These are phyloP conservation scores for Lasiommata megera DNA, from an alignment of 2,888 invertebrate genomes.

Conservation along the genomic window DNA sequence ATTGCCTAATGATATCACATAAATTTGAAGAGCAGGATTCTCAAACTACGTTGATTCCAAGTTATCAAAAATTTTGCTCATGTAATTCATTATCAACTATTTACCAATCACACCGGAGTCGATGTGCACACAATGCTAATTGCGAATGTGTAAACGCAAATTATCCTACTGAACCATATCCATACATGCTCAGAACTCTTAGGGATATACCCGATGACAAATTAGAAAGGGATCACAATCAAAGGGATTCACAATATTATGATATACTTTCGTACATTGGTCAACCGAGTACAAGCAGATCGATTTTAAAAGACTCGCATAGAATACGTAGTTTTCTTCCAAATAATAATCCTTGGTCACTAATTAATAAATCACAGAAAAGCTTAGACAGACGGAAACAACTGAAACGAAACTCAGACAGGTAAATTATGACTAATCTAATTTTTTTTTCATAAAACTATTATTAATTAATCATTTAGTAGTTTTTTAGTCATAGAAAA, in stretches of 20 bases:
- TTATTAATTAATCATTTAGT: conserved; percentile 32
- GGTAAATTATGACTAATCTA: conserved; percentile 36
- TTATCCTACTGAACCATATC: conserved; percentile 30
- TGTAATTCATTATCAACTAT: conserved; percentile 41
- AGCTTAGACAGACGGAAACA: conserved; percentile 33
- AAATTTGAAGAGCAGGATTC: conserved; percentile 23
- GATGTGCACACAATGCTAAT: conserved; percentile 35
- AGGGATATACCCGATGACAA: conserved; percentile 27
- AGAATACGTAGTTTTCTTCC: not conserved
- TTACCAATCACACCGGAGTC: conserved; percentile 33
- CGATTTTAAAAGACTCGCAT: not conserved
- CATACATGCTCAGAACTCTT: conserved; percentile 33
- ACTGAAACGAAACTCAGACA: conserved; percentile 39
- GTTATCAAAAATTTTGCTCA: conserved; percentile 37
- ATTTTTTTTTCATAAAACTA: not conserved
- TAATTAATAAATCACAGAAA: conserved; percentile 1
- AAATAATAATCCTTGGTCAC: not conserved
- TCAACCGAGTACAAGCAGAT: not conserved
- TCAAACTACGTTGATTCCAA: conserved; percentile 19
- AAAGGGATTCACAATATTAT: conserved; percentile 27
- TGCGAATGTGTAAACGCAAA: conserved; percentile 38
- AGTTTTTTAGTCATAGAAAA: conserved; percentile 51
- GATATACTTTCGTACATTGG: conserved; percentile 4
- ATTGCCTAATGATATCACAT: conserved; percentile 29
- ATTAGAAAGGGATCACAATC: conserved; percentile 32